Evolutionary conservation across 2,797 vertebrate species (phyloP).

Genomic region (Bradypodion ventrale): DNA sequence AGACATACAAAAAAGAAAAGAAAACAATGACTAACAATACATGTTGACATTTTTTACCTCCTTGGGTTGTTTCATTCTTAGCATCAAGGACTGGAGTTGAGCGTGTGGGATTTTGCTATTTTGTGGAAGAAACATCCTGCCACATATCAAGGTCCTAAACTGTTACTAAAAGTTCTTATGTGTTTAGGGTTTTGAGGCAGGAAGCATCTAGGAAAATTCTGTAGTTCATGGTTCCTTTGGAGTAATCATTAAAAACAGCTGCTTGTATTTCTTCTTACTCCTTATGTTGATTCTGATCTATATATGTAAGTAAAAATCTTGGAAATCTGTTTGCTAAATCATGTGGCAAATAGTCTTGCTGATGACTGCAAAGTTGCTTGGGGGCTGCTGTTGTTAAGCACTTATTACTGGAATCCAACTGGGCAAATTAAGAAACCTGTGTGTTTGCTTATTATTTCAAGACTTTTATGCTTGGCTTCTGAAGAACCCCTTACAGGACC

Average conservation of each 20-base stretch:
- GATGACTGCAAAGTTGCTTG: conserved; percentile 77
- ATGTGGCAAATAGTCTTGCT: conserved; percentile 79
- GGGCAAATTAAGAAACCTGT: conserved; percentile 79
- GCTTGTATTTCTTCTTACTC: conserved; percentile 40
- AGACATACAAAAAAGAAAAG: too few species aligned
- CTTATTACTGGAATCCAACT: conserved; percentile 80
- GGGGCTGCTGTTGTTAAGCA: conserved; percentile 76
- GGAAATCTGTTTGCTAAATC: conserved; percentile 80
- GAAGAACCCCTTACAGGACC: conserved; percentile 66
- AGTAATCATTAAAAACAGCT: conserved; percentile 44
- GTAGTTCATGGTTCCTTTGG: not conserved
- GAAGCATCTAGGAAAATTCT: not conserved
- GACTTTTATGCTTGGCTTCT: conserved; percentile 67
- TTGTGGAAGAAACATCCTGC: too few species aligned
- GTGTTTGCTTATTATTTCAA: conserved; percentile 77
- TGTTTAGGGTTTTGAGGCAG: not conserved
- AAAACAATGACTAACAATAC: too few species aligned
- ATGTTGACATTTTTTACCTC: too few species aligned
- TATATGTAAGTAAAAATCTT: conserved; percentile 67
- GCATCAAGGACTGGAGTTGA: too few species aligned
- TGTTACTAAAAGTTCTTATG: not conserved
- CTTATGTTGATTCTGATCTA: conserved; percentile 61
- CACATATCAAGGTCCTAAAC: too few species aligned
- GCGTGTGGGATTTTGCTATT: too few species aligned
- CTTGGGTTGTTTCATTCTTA: too few species aligned